These are phyloP conservation scores for Melanotaenia maccullochi DNA, from an alignment of 2,797 vertebrate genomes.

Conservation along the genomic window DNA sequence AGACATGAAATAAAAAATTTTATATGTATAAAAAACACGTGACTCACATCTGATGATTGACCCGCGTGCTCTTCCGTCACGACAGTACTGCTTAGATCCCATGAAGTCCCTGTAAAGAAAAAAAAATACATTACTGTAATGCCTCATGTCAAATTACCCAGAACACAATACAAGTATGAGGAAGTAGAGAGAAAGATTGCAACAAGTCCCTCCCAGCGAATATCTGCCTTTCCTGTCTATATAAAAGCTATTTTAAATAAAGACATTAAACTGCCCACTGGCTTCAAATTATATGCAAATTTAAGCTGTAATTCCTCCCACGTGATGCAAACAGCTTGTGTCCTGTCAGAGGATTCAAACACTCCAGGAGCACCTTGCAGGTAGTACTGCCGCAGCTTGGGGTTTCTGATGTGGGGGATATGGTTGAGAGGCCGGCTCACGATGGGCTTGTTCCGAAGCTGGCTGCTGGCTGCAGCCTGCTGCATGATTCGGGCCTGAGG, in stretches of 20 bases:
- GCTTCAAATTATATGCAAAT: constrained; percentile 27
- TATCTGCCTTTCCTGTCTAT: not conserved
- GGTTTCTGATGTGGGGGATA: constrained; percentile 84
- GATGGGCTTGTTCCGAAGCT: constrained; percentile 38
- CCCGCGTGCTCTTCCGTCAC: constrained; percentile 37
- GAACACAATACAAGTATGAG: constrained; percentile 2
- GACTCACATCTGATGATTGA: constrained; percentile 68
- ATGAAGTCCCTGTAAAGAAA: constrained; percentile 57
- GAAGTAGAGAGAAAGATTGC: not conserved
- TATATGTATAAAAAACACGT: constrained; percentile 4
- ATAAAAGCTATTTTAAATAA: constrained; percentile 44
- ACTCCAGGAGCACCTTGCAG: constrained; percentile 76
- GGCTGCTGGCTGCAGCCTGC: constrained; percentile 32
- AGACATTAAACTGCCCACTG: constrained; percentile 2
- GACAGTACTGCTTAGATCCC: constrained; percentile 52
- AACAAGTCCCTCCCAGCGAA: not conserved
- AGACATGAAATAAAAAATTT: not conserved
- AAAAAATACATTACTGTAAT: not conserved
- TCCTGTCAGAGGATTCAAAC: not conserved
- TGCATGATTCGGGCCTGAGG: constrained; percentile 37
- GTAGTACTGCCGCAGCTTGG: constrained; percentile 85
- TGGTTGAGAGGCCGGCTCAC: constrained; percentile 72
- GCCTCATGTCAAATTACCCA: constrained; percentile 5
- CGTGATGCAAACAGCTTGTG: constrained; percentile 8
- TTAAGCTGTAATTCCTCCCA: not conserved